Conservation (phyloP, 2,113 vertebrate species). For the Ranitomeya imitator region DNA sequence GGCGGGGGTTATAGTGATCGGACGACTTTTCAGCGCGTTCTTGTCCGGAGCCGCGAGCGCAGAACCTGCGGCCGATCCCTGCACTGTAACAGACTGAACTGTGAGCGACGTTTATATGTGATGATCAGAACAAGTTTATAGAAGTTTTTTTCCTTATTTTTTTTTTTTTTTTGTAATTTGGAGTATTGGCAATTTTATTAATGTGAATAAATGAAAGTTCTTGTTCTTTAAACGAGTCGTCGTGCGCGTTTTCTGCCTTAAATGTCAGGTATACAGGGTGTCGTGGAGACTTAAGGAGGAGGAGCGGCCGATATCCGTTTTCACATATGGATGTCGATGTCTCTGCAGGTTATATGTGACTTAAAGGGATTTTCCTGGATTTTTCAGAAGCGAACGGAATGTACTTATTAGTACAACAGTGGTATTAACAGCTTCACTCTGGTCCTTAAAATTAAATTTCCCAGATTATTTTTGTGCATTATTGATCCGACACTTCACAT, state of each 20-base stretch:
- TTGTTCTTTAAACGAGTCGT: background rate
- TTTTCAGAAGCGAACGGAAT: too few species aligned
- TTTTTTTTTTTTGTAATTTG: slow-evolving; percentile 62
- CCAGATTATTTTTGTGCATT: too few species aligned
- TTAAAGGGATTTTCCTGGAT: too few species aligned
- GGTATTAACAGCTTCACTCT: too few species aligned
- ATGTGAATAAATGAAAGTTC: slow-evolving; percentile 60
- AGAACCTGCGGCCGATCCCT: background rate
- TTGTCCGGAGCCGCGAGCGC: slow-evolving; percentile 22
- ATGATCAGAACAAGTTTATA: slow-evolving; percentile 52
- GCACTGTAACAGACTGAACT: background rate
- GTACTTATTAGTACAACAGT: too few species aligned
- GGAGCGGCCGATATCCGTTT: too few species aligned
- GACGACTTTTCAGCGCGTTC: slow-evolving; percentile 48
- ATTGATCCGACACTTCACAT: too few species aligned
- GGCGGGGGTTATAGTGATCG: background rate
- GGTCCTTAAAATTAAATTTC: too few species aligned
- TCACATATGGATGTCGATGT: too few species aligned
- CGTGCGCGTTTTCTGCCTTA: background rate
- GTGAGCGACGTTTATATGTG: slow-evolving; percentile 18
- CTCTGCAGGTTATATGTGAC: too few species aligned
- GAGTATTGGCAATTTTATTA: slow-evolving; percentile 46
- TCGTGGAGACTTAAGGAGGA: background rate
- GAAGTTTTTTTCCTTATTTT: slow-evolving; percentile 37
- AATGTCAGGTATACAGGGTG: background rate